These are phyloP conservation scores for Rhadina sibilatrix DNA, from an alignment of 2,113 vertebrate species.

Conservation along the genomic window DNA sequence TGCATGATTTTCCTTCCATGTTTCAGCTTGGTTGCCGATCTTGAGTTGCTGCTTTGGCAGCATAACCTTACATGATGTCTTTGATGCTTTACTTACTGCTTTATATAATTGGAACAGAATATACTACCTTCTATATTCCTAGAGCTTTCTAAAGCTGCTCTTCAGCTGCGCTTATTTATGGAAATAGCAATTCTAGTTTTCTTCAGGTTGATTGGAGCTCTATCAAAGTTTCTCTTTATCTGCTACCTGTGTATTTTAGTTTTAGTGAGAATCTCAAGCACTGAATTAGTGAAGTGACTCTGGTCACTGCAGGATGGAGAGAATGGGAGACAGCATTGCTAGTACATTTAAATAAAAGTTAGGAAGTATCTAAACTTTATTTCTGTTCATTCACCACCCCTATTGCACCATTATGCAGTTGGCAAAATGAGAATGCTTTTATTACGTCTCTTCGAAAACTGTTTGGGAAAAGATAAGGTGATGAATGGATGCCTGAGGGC, in stretches of 20 bases:
- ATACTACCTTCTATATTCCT: background rate
- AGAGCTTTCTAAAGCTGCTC: background rate
- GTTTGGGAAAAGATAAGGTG: constrained; percentile 28
- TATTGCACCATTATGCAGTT: background rate
- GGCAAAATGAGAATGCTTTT: background rate
- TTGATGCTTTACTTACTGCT: background rate
- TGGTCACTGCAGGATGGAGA: background rate
- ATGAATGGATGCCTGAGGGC: constrained; percentile 20
- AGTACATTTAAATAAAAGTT: background rate
- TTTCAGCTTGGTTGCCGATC: background rate
- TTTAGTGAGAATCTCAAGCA: background rate
- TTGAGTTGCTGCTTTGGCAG: background rate
- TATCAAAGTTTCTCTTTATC: background rate
- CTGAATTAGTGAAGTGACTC: background rate
- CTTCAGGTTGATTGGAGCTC: background rate
- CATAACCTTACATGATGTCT: background rate
- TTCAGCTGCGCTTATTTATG: background rate
- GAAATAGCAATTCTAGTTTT: background rate
- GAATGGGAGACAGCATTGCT: background rate
- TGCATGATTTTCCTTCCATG: background rate
- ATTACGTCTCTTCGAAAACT: background rate
- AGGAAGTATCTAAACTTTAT: background rate
- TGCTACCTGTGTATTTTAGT: background rate
- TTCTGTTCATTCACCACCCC: background rate
- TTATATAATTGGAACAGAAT: background rate